phyloP scores from a whole-genome alignment of 2,797 vertebrate species.

The Mormyrus hasselquistii region DNA sequence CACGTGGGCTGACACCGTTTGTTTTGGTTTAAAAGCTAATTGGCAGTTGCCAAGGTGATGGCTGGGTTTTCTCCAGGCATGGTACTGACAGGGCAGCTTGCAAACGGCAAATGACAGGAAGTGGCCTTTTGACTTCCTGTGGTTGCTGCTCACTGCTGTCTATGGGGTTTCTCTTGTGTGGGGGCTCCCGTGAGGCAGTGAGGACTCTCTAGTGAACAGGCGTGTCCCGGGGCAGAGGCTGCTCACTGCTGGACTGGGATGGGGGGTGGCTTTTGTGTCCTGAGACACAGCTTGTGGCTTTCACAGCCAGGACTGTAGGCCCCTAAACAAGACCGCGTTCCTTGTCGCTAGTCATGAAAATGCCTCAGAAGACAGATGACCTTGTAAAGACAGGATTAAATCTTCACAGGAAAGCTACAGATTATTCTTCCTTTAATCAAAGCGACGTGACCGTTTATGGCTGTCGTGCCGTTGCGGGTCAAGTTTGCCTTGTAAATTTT shows the following conservation, averaged over 20 bases:
- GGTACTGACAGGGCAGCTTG: neutral
- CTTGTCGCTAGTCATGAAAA: neutral
- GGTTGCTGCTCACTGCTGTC: neutral
- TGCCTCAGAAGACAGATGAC: neutral
- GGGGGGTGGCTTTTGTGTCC: neutral
- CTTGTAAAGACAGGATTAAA: neutral
- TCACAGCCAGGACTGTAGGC: neutral
- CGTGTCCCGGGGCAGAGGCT: neutral
- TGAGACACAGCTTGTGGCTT: neutral
- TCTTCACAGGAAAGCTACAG: neutral
- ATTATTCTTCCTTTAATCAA: neutral
- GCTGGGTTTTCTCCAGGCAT: neutral
- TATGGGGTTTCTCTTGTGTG: neutral
- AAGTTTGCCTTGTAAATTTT: neutral
- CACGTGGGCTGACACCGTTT: neutral
- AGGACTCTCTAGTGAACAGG: neutral
- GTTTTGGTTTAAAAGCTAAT: neutral
- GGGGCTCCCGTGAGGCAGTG: neutral
- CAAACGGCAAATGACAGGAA: neutral
- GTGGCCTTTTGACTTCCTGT: neutral
- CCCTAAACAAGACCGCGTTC: neutral
- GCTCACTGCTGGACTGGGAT: neutral
- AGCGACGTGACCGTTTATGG: neutral
- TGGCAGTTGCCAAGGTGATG: neutral
- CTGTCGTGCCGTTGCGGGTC: neutral